Base-by-base conservation (phyloP, 2,888 invertebrate species). In the Beris morrisii region DNA sequence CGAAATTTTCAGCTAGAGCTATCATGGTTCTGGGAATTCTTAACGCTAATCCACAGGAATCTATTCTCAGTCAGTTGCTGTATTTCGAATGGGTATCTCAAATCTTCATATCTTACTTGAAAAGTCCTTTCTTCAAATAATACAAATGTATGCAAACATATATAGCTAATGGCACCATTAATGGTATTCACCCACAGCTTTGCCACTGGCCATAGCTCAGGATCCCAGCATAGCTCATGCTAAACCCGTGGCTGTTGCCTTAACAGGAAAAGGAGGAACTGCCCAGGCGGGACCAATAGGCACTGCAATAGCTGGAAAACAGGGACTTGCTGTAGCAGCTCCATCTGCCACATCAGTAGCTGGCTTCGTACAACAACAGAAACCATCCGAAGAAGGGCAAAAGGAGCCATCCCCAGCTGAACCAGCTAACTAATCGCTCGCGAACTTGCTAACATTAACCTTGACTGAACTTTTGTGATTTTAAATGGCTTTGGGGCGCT, bases 311-410 rank as follows among this genome's bases (percentile, higher is more conserved):
- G 83, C 81, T 22, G 84, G 84, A 32, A 79, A 80, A 65, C 81
- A 79, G 66, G 84, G 84, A 13, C 22, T 71, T 83, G 81, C 83
- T 0, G 75, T 83, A 13, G 79, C 84, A 0, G 82, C 81, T 22
- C 68, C 84, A 28, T 77, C 79, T 56, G 84, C 83, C 15, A 83
- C 83, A 15, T 83, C 84, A 1, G 79, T 84, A 13, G 83, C 83
- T 28, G 83, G 72, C 7, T 45, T n/a, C 48, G 12, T 48, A 48
- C 48, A 48, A 48, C 48, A 2, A 12, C 6, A 48, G 4, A 48
- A 15, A 48, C 13, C 48, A 6, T 6, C 48, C 15, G 48, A 48
- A 56, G 67, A n/a, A 63, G 65, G 15, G 5, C 28, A 4, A 4
- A 53, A 13, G 30, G 12, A 22, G 31, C 13, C 13, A 28, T 5